Percentiles rank a stretch among this genome's conserved stretches.
These are phyloP conservation scores for Rhopilema esculentum DNA, from an alignment of 30 jellyfish, hydroid and myxozoan genomes.

Conservation along the genomic window DNA sequence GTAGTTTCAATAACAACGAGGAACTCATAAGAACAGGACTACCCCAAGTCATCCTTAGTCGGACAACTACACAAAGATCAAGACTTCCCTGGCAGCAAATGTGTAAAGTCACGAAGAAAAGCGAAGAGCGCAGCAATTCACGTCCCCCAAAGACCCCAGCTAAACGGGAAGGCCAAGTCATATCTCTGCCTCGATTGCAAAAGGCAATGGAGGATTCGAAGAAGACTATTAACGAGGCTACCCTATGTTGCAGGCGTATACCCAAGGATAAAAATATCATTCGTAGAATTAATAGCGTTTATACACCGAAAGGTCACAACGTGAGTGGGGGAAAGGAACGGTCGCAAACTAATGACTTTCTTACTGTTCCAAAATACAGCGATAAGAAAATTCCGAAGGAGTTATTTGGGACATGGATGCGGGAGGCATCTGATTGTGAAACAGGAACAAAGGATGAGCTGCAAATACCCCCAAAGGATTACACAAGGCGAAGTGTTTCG, in stretches of 20 bases:
- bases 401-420: not conserved
- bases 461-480: not conserved
- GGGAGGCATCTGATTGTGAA: not conserved
- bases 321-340: not conserved
- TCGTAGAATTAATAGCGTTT: not conserved
- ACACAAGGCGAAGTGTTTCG: not conserved
- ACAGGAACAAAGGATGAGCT: not conserved
- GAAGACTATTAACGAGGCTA: constrained; percentile 15
- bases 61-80: constrained; percentile 45
- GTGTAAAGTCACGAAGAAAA: not conserved
- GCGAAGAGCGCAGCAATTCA: not conserved
- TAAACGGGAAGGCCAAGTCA: not conserved
- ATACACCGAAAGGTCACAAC: not conserved
- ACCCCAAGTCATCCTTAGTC: constrained; percentile 45
- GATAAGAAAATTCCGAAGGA: not conserved
- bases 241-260: constrained; percentile 23
- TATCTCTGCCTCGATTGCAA: constrained; percentile 32
- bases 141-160: not conserved
- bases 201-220: constrained; percentile 51
- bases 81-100: constrained; percentile 44
- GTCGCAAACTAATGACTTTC: not conserved
- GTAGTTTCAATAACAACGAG: constrained; percentile 12
- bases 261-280: not conserved
- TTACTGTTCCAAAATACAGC: not conserved
- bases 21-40: constrained; percentile 11